Evolutionary conservation across 2,113 vertebrate genomes (phyloP).

Genomic region (Pontoporia blainvillei): DNA sequence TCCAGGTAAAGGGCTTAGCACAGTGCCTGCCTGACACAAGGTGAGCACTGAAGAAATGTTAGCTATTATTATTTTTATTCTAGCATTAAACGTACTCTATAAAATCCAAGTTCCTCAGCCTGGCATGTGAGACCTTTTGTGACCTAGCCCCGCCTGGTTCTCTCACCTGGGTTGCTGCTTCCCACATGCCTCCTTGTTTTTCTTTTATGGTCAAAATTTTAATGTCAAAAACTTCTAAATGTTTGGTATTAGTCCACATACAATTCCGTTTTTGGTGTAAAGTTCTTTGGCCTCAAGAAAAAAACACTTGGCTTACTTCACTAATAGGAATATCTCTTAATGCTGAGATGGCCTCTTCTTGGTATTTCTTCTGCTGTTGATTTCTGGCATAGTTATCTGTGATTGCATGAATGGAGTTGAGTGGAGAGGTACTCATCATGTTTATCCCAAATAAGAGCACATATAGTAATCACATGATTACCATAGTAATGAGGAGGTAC

Average conservation of each 20-base stretch:
- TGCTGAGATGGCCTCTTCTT: no score
- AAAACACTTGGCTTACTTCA: no score
- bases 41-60: neutral
- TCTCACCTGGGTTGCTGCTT: neutral
- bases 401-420: constrained; percentile 89
- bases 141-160: neutral
- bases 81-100: neutral
- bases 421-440: constrained; percentile 92
- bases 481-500: constrained; percentile 88
- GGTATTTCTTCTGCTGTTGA: no score
- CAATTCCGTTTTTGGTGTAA: no score
- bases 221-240: no score
- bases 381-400: constrained; percentile 83
- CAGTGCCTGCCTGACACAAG: neutral
- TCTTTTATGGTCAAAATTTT: no score
- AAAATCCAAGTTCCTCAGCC: neutral
- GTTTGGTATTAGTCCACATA: no score
- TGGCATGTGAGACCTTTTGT: neutral
- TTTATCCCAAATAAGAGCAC: constrained; percentile 92
- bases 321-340: no score
- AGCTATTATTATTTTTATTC: neutral
- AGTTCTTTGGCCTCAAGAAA: no score
- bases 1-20: neutral
- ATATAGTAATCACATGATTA: constrained; percentile 62
- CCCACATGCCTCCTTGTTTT: neutral